Conservation (phyloP, 2,113 vertebrate species). For the Nibea coibor region DNA sequence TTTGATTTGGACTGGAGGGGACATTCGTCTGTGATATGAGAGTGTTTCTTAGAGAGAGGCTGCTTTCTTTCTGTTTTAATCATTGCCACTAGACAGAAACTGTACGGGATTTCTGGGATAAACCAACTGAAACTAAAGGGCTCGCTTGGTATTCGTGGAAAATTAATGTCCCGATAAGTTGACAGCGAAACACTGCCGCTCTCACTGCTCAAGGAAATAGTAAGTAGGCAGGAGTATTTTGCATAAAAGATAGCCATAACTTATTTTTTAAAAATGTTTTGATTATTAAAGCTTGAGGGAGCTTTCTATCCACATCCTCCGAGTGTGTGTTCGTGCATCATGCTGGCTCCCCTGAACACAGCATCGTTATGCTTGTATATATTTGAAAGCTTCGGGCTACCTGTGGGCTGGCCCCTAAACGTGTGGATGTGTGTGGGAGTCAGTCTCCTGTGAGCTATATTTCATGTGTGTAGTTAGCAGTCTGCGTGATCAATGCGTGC, state of each 20-base stretch:
- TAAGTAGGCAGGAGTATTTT: constrained; percentile 47
- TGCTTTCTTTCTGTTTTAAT: not conserved
- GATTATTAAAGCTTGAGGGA: constrained; percentile 63
- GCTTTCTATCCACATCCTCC: constrained; percentile 36
- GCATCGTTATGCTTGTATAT: constrained; percentile 22
- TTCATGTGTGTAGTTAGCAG: constrained; percentile 41
- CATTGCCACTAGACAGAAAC: constrained; percentile 4
- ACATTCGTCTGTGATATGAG: not conserved
- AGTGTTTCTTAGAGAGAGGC: not conserved
- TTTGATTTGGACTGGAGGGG: not conserved
- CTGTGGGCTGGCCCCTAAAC: constrained; percentile 26
- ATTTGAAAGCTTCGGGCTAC: constrained; percentile 47
- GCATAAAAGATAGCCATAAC: constrained; percentile 63
- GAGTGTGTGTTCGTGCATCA: constrained; percentile 34
- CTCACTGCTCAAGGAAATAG: constrained; percentile 54
- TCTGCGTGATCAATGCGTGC: constrained; percentile 53
- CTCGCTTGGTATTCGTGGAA: constrained; percentile 57
- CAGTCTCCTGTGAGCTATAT: constrained; percentile 30
- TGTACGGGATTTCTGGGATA: constrained; percentile 7
- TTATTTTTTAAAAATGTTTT: constrained; percentile 20
- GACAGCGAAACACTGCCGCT: constrained; percentile 35
- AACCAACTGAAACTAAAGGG: constrained; percentile 35
- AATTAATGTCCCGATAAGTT: constrained; percentile 38
- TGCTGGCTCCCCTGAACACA: constrained; percentile 20
- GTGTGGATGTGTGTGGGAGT: constrained; percentile 26